Evolutionary conservation across 2,888 invertebrate genomes (phyloP).

Genomic region (Carpatolechia fugitivella): DNA sequence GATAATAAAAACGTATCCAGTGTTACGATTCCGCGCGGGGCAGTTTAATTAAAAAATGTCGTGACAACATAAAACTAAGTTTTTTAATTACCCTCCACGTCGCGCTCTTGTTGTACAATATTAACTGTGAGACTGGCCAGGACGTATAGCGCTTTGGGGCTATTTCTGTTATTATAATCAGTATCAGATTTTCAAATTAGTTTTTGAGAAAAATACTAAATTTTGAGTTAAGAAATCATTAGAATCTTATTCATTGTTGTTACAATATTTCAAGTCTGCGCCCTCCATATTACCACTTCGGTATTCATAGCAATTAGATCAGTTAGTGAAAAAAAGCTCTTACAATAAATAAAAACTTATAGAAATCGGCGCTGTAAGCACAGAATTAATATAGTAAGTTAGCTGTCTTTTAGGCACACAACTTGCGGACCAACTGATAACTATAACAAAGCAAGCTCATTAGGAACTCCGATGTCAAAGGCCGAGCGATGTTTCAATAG

Average conservation of each 20-base stretch:
- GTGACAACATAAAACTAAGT: conserved; percentile 19
- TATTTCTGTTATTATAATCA: background rate
- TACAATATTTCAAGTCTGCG: no score
- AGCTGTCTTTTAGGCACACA: no score
- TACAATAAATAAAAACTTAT: no score
- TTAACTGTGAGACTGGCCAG: background rate
- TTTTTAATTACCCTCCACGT: conserved; percentile 19
- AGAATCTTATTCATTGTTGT: no score
- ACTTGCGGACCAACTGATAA: background rate
- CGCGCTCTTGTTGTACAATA: background rate
- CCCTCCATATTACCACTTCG: no score
- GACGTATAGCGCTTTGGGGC: background rate
- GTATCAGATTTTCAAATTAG: background rate
- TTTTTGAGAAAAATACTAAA: background rate
- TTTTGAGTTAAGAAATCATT: no score
- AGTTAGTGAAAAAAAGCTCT: no score
- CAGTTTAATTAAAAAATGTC: conserved; percentile 21
- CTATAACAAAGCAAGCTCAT: background rate
- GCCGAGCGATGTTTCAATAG: background rate
- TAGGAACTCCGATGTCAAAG: background rate
- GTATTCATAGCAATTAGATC: no score
- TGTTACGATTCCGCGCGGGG: conserved; percentile 13
- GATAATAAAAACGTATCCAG: conserved; percentile 1
- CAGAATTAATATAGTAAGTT: no score
- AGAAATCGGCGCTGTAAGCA: no score